A percentile compares a stretch with the other conserved stretches of the same genome.
Conservation (phyloP, 2,113 vertebrate genomes). For the Raja brachyura region DNA sequence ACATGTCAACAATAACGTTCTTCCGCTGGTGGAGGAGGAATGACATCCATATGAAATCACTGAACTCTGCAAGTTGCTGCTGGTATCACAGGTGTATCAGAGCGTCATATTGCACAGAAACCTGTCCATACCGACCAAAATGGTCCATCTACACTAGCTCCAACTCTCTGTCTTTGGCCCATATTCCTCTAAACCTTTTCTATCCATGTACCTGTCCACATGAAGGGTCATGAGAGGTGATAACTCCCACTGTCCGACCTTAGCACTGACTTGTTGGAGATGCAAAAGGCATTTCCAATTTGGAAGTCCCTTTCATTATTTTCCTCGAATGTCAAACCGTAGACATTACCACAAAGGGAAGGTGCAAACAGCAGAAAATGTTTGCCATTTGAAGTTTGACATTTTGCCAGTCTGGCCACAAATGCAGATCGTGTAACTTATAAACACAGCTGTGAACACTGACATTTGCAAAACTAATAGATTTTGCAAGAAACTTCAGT, state of each 20-base stretch:
- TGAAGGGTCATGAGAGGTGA: neutral
- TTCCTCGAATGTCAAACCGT: neutral
- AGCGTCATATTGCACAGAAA: too few relatives aligned
- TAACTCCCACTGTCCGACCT: neutral
- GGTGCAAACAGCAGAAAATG: constrained; percentile 1
- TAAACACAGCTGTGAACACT: constrained; percentile 18
- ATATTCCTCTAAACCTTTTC: too few relatives aligned
- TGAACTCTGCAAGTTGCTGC: neutral
- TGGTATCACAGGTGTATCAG: neutral
- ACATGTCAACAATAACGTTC: neutral
- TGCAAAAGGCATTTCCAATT: neutral
- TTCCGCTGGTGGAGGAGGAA: neutral
- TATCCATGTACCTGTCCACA: neutral
- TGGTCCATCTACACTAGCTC: too few relatives aligned
- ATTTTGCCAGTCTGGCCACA: constrained; percentile 27
- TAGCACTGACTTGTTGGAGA: neutral
- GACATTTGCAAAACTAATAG: neutral
- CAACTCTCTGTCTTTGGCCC: too few relatives aligned
- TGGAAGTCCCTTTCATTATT: neutral
- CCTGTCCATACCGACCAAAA: too few relatives aligned
- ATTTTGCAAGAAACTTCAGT: neutral
- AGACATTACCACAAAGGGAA: neutral
- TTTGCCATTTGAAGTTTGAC: neutral
- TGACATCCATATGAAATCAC: neutral
- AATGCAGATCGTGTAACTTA: neutral